Evolutionary conservation across 2,888 invertebrate species (phyloP).

Genomic region (Drosophila phalerata): DNA sequence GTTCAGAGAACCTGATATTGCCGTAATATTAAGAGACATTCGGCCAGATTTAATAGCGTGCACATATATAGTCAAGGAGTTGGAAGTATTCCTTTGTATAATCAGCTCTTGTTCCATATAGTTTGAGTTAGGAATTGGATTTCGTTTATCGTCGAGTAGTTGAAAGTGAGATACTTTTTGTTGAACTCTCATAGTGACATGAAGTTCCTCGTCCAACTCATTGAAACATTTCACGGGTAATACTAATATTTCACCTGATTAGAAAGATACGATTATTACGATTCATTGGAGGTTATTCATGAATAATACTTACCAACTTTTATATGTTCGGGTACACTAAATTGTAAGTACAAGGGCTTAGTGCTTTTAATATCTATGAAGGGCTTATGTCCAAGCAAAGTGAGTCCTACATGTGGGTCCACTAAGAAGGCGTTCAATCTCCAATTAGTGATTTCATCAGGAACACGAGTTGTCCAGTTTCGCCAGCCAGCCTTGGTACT

Average conservation of each 20-base stretch:
- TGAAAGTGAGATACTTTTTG: background rate
- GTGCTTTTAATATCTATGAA: slow-evolving; percentile 8
- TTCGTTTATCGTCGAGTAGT: background rate
- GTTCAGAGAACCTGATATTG: background rate
- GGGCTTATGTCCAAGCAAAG: slow-evolving; percentile 8
- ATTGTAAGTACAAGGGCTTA: slow-evolving; percentile 8
- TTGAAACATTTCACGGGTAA: slow-evolving; percentile 32
- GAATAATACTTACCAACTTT: slow-evolving; percentile 26
- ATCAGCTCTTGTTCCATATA: background rate
- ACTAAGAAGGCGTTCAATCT: slow-evolving; percentile 42
- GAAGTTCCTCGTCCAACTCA: background rate
- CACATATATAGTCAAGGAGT: background rate
- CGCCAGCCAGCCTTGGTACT: slow-evolving; percentile 15
- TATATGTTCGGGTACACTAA: slow-evolving; percentile 22
- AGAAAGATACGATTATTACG: background rate
- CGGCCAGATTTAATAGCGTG: slow-evolving; percentile 4
- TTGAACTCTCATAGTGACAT: slow-evolving; percentile 9
- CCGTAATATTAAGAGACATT: slow-evolving; percentile 17
- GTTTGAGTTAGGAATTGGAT: background rate
- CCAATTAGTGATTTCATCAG: slow-evolving; percentile 31
- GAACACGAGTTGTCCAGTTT: slow-evolving; percentile 15
- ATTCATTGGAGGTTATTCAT: background rate
- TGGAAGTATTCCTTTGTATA: background rate
- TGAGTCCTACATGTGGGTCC: slow-evolving; percentile 24
- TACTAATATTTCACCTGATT: slow-evolving; percentile 36